Base-by-base conservation (phyloP, 2,888 invertebrate genomes). In the Cephus rjabovi region DNA sequence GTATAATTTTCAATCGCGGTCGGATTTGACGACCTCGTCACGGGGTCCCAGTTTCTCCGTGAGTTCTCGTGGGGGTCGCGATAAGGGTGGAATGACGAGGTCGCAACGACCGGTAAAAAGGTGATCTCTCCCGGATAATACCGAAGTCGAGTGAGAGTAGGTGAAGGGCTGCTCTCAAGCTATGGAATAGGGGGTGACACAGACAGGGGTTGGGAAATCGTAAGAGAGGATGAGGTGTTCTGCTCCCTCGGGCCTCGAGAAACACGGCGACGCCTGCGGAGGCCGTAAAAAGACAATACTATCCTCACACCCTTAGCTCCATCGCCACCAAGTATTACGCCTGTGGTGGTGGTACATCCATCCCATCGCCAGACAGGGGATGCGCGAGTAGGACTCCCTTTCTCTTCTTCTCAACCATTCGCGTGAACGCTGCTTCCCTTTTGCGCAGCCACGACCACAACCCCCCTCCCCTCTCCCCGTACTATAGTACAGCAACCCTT, bases 41-140 rank as follows among this genome's bases (percentile, higher is more conserved):
- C 86, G 87, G 85, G 83, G 81, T 79, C 84, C 80, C 80, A 81
- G 35, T 68, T 77, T 76, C 79, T 81, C 69, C 37, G 30, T 76
- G 34, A 23, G 71, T 71, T 71, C 80, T 79, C 82, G 83, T 77
- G 80, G 83, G 85, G 86, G 81, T 86, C 80, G 85, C 89, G 91
- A 91, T 91, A 91, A 91, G 90, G 88, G 87, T 86, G 87, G 85
- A 90, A 90, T 89, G 91, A 91, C 91, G 91, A 91, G 91, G 91
- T 91, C 89, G 90, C 90, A 91, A 91, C 90, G 91, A 90, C 89
- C 90, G 91, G 91, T 91, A 91, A 91, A 91, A 91, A 90, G 91
- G 87, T 88, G 91, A 91, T 91, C 90, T 89, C 87, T 87, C 85
- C 86, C 84, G 86, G 89, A 91, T 90, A 89, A 89, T 87, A 86